Percentiles rank a stretch among this genome's conserved stretches.
These are phyloP conservation scores for Dysdera silvatica DNA, from an alignment of 1,140 invertebrate species.

Conservation along the genomic window DNA sequence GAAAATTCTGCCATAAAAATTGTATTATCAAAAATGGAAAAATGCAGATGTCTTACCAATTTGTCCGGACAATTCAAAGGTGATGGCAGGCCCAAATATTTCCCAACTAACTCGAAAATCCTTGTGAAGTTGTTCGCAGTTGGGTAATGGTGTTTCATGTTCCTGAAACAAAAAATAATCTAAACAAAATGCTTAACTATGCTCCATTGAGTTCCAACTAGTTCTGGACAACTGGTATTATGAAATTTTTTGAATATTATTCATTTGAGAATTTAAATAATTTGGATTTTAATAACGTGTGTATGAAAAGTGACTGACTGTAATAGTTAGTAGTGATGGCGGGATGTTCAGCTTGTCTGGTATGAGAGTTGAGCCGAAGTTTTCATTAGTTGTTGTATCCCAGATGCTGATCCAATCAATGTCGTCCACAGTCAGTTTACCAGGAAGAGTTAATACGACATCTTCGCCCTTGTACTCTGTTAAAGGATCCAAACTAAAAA, in stretches of 20 bases:
- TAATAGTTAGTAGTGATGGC: conserved; percentile 45
- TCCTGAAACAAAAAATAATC: conserved; percentile 27
- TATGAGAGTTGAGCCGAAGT: conserved; percentile 82
- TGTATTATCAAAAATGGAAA: background rate
- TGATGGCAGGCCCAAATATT: conserved; percentile 39
- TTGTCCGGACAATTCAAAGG: conserved; percentile 37
- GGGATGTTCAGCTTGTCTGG: conserved; percentile 82
- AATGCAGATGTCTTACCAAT: conserved; percentile 30
- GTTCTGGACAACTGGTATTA: no score
- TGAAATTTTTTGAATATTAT: no score
- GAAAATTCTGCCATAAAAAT: background rate
- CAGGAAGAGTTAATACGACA: conserved; percentile 75
- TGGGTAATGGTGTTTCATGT: conserved; percentile 34
- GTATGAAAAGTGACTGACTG: conserved; percentile 16
- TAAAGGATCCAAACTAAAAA: conserved; percentile 60
- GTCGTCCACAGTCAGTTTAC: conserved; percentile 75
- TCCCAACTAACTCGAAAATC: conserved; percentile 40
- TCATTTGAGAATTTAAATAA: no score
- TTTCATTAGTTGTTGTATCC: conserved; percentile 65
- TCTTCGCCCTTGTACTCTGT: conserved; percentile 78
- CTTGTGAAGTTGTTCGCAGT: conserved; percentile 38
- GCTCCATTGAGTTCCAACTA: no score
- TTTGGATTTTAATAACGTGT: no score
- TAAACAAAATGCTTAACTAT: no score
- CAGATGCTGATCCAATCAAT: conserved; percentile 87